A percentile compares a stretch with the other conserved stretches of the same genome.
Evolutionary conservation across 2,113 vertebrate genomes (phyloP).

Genomic region (Corydoras sp.): DNA sequence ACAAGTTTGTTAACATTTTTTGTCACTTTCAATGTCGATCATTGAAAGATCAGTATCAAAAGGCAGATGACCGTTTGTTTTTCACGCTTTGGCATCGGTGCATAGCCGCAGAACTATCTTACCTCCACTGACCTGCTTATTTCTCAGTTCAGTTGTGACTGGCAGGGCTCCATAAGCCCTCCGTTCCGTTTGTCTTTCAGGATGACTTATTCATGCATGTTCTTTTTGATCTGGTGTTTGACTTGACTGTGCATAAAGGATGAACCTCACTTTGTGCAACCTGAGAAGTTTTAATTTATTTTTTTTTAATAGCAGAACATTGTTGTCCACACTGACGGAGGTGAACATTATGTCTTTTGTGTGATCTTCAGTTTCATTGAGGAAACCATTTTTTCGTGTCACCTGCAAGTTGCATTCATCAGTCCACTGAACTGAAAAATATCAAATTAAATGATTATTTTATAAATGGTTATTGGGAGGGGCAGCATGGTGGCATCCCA

Average conservation of each 20-base stretch:
- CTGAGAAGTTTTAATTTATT: conserved; percentile 30
- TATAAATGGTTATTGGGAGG: too few species aligned
- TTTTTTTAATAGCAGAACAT: conserved; percentile 27
- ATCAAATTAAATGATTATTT: too few species aligned
- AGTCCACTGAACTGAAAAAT: neutral
- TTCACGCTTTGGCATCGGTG: neutral
- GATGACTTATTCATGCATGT: conserved; percentile 50
- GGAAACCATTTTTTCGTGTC: neutral
- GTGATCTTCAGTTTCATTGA: neutral
- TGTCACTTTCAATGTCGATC: neutral
- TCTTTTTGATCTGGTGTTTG: conserved; percentile 50
- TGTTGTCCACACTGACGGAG: neutral
- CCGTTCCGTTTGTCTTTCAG: conserved; percentile 46
- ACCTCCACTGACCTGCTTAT: neutral
- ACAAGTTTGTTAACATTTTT: neutral
- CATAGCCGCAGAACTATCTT: neutral
- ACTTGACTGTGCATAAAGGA: conserved; percentile 58
- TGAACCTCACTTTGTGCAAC: conserved; percentile 12
- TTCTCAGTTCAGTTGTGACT: conserved; percentile 43
- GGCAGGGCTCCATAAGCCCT: conserved; percentile 47
- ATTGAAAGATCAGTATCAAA: neutral
- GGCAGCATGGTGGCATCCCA: neutral
- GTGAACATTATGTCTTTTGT: neutral
- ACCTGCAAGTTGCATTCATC: neutral
- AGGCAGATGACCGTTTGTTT: neutral